Conservation (phyloP, 92 coral and sea anemone species). For the Siderastrea siderea region DNA sequence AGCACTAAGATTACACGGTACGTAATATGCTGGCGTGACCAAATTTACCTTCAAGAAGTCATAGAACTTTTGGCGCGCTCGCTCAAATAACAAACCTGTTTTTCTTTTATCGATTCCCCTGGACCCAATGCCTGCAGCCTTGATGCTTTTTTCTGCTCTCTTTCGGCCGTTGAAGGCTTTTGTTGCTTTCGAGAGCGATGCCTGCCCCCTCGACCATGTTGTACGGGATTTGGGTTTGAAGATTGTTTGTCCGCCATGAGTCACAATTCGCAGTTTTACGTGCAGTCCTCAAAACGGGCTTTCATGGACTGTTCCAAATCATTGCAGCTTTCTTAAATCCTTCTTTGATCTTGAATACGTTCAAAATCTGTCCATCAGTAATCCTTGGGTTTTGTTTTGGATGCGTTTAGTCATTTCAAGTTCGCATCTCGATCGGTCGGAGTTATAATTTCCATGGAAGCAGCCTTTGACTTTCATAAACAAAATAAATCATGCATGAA, state of each 20-base stretch:
- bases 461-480: slow-evolving; percentile 67
- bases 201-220: slow-evolving; percentile 66
- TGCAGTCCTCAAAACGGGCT: not conserved
- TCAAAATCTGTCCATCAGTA: not conserved
- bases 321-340: slow-evolving; percentile 10
- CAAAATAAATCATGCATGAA: slow-evolving; percentile 93
- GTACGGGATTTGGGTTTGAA: slow-evolving; percentile 8
- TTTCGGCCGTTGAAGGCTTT: slow-evolving; percentile 91
- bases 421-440: slow-evolving; percentile 9
- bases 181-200: slow-evolving; percentile 94
- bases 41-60: slow-evolving; percentile 26
- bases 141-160: slow-evolving; percentile 98
- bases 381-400: slow-evolving; percentile 30
- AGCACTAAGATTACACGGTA: slow-evolving; percentile 31
- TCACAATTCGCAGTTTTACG: not conserved
- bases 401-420: slow-evolving; percentile 62
- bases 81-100: slow-evolving; percentile 76
- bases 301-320: not conserved
- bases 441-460: slow-evolving; percentile 92
- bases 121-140: slow-evolving; percentile 96
- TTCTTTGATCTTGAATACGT: slow-evolving; percentile 32
- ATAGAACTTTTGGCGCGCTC: slow-evolving; percentile 44
- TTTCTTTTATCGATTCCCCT: slow-evolving; percentile 96
- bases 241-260: slow-evolving; percentile 65
- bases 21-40: slow-evolving; percentile 26